Conservation (phyloP, 2,888 invertebrate species). For the Nipponacmea schrenckii region DNA sequence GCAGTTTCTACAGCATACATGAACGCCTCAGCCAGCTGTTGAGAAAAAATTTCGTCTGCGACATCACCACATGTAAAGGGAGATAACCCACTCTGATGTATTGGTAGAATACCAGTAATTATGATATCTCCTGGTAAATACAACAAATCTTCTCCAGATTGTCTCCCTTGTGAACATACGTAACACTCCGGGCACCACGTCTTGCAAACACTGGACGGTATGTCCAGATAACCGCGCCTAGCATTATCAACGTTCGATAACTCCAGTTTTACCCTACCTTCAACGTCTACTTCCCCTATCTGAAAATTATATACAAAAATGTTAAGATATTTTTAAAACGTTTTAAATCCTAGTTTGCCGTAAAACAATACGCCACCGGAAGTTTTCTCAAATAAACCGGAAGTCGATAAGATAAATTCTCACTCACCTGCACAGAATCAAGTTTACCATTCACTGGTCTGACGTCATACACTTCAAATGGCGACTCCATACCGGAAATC, state of each 20-base stretch:
- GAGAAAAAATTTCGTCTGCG: constrained; percentile 27
- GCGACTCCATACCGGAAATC: constrained; percentile 5
- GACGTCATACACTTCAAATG: constrained; percentile 11
- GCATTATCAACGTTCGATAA: constrained; percentile 10
- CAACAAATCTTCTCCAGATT: background rate
- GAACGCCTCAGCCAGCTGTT: constrained; percentile 43
- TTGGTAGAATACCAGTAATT: constrained; percentile 46
- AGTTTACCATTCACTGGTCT: constrained; percentile 7
- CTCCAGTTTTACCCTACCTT: constrained; percentile 11
- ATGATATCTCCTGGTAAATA: constrained; percentile 48
- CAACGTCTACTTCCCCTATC: constrained; percentile 23
- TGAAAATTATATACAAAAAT: background rate
- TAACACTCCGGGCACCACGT: constrained; percentile 20
- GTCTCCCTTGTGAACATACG: background rate
- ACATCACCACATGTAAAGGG: constrained; percentile 38
- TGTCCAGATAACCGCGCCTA: background rate
- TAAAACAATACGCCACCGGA: too few species aligned
- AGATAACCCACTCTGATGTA: constrained; percentile 31
- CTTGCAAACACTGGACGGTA: background rate
- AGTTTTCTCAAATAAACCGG: too few species aligned
- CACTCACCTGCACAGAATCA: background rate
- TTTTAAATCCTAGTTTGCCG: too few species aligned
- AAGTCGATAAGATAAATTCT: too few species aligned
- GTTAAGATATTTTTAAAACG: background rate
- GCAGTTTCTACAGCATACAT: constrained; percentile 45